Conservation (phyloP, 2,113 vertebrate species). For the Microcebus griseorufus region DNA sequence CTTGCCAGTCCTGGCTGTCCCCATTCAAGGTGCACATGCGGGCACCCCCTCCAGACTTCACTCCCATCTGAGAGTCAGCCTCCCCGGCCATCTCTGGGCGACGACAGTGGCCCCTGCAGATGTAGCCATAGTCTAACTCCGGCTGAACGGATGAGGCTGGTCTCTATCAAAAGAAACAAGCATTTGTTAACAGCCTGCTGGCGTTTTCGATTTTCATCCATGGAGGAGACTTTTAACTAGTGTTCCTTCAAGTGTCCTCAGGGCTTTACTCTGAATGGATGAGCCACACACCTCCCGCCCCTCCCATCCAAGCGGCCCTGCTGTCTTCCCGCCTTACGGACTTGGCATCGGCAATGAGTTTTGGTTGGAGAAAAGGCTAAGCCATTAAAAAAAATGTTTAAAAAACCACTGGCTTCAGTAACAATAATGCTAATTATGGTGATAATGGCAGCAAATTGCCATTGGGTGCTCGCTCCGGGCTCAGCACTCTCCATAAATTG, state of each 20-base stretch:
- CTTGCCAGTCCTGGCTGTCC: not conserved
- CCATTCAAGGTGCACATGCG: fast-evolving
- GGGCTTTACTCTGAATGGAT: not conserved
- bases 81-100: not conserved
- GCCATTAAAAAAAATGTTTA: not conserved
- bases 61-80: not conserved
- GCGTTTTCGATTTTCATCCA: not conserved
- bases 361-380: not conserved
- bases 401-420: not conserved
- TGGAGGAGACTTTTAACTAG: not conserved
- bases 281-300: not conserved
- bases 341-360: not conserved
- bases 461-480: fast-evolving
- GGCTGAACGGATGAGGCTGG: not conserved
- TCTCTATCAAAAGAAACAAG: fast-evolving
- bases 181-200: no score
- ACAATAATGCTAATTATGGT: fast-evolving
- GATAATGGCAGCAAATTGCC: fast-evolving
- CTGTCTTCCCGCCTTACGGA: not conserved
- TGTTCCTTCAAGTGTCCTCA: not conserved
- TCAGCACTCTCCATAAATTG: fast-evolving
- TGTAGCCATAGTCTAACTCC: fast-evolving
- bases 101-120: fast-evolving
- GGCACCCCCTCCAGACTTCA: fast-evolving
- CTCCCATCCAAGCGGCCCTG: not conserved